Evolutionary conservation across 1,140 invertebrate genomes (phyloP).

Genomic region (Hylyphantes graminicola): DNA sequence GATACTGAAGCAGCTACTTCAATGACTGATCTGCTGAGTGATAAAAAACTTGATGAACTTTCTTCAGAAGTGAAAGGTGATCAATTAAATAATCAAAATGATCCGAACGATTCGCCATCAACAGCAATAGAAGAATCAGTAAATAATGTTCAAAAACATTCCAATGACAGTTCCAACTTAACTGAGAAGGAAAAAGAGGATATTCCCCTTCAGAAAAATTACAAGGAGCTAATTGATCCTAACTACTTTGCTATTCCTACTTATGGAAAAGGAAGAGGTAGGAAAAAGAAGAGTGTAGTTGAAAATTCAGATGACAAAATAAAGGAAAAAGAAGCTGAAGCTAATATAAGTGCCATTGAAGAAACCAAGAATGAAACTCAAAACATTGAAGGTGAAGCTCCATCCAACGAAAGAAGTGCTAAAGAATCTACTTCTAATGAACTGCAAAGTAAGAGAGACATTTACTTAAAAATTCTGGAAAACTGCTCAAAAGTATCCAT

Average conservation of each 20-base stretch:
- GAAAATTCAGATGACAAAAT: conserved; percentile 5
- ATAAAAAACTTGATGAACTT: not conserved
- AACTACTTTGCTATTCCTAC: not conserved
- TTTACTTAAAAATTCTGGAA: not conserved
- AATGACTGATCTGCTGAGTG: too few relatives aligned
- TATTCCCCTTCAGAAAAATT: not conserved
- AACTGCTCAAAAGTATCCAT: not conserved
- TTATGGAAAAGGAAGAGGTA: conserved; percentile 38
- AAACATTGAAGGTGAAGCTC: not conserved
- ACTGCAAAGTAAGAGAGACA: not conserved
- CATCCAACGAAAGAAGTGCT: not conserved
- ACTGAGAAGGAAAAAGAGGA: not conserved
- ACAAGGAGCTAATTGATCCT: conserved; percentile 4
- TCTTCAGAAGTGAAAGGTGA: not conserved
- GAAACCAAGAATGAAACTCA: not conserved
- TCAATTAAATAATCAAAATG: not conserved
- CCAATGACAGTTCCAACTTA: not conserved
- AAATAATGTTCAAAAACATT: not conserved
- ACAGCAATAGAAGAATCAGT: not conserved
- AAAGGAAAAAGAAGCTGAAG: not conserved
- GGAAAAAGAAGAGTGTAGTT: conserved; percentile 18
- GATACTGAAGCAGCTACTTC: too few relatives aligned
- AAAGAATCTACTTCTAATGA: not conserved
- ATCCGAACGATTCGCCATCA: not conserved
- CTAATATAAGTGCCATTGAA: not conserved